Base-by-base conservation (phyloP, 2,888 invertebrate species). In the Yponomeuta cagnagella region DNA sequence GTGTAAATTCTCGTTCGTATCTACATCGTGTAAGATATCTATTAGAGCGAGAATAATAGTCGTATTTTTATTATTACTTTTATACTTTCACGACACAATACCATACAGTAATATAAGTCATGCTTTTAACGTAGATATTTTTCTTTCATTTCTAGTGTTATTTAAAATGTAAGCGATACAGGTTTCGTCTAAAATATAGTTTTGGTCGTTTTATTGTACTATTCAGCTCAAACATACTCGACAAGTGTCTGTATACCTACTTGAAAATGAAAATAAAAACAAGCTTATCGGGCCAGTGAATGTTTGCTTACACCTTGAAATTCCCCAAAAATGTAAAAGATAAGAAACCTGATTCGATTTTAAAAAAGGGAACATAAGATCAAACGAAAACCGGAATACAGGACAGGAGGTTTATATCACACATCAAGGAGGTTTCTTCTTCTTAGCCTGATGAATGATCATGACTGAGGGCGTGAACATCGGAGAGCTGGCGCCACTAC, bases 171-270 rank as follows among this genome's bases (percentile, higher is more conserved):
- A 31, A 10, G 65, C 65, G 31, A 65, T 33, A 10, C 65, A 31
- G 9, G 30, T 31, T 65, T 65, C 33, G 12, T 65, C 43, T 67
- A 67, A 67, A 67, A 43, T 37, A 67, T 15, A 37, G 6, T 74
- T 77, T 87, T 87, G 86, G 84, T 89, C 85, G 80, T 79, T 84
- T 88, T 88, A 88, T 89, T 89, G 88, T 89, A 87, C 88, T 86
- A 77, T 83, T 84, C 83, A 86, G 85, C 82, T 76, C 80, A 71
- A 64, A 68, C 5, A 30, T 23, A 52, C 66, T 66, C 9, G 43
- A 43, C 10, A 30, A 31, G 15, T 65, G 65, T 30, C 64, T 12
- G 2, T 12, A 52, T 2, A 58, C 15, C 12, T 15, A 58, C 52
- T 15, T 15, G 3, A 58, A 58, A 58, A 58, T 5, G 3, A 58